Evolutionary conservation across 2,888 invertebrate species (phyloP), one percentile per base, ranked within the genome.

Genomic region (Eristalinus aeneus): DNA sequence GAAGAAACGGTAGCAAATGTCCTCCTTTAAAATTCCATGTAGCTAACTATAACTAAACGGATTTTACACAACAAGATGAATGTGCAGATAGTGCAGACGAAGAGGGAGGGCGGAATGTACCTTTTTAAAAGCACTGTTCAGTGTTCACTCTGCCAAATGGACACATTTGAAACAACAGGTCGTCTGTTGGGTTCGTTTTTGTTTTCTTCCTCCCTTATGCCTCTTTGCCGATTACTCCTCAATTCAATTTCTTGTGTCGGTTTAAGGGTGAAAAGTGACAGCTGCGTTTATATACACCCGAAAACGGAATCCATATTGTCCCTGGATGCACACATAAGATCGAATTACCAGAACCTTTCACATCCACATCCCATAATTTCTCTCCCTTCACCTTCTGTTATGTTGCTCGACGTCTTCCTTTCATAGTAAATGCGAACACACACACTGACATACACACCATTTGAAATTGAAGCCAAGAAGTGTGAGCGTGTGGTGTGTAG

Each of bases 221-320:
- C 56, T 76, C 10, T 46, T 69, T 22, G 8, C 61, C 56, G 69
- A 36, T 23, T 65, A 32, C 34, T 65, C 32, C 34, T 27, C 16
- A 46, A 16, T 80, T 68, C 31, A 22, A 68, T n/a, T 81, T 69
- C 74, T 84, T 80, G 84, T 79, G 72, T 85, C 80, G 67, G 34
- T 71, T 85, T 85, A 68, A 72, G 79, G 76, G 76, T 56, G 63
- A 68, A 73, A 75, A 81, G 61, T 73, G 85, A 85, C 85, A 85
- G 85, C 85, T 85, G 85, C 85, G 63, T 76, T 60, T 71, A 63
- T 39, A 53, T 75, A 67, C 65, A 84, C 75, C 84, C 63, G 54
- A 85, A 85, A 85, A 85, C 72, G 72, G 76, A 81, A 85, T 81
- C 85, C 85, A 85, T 85, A 85, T 85, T 85, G 85, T 85, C 76